Percentiles rank a stretch among this genome's conserved stretches.
phyloP scores from a whole-genome alignment of 1,140 invertebrate genomes.

The Periplaneta americana region DNA sequence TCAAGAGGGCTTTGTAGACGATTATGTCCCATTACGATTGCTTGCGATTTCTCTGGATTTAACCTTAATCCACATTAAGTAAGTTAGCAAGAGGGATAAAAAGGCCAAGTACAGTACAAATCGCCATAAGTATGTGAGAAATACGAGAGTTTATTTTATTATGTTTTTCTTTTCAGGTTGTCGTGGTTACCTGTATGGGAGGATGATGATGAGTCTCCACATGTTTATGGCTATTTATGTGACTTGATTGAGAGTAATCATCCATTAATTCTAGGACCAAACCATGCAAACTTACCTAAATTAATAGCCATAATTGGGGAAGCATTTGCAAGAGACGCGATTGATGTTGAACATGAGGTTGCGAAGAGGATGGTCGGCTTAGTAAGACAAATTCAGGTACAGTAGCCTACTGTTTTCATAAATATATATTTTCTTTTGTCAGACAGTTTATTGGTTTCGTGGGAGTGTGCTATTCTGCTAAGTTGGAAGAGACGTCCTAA shows the following conservation, averaged over 20 bases:
- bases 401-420: background rate
- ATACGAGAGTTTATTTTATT: too few relatives aligned
- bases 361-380: constrained; percentile 64
- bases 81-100: too few relatives aligned
- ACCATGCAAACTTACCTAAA: constrained; percentile 83
- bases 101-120: too few relatives aligned
- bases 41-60: too few relatives aligned
- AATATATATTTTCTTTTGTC: too few relatives aligned
- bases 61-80: too few relatives aligned
- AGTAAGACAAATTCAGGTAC: constrained; percentile 69
- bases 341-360: constrained; percentile 60
- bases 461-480: background rate
- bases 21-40: too few relatives aligned
- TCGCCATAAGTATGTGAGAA: too few relatives aligned
- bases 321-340: constrained; percentile 74
- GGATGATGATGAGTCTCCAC: constrained; percentile 90
- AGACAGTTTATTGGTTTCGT: background rate
- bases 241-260: constrained; percentile 92
- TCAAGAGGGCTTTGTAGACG: too few relatives aligned
- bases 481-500: background rate
- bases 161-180: constrained; percentile 54
- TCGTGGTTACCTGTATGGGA: constrained; percentile 94
- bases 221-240: constrained; percentile 93
- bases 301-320: constrained; percentile 87
- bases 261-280: constrained; percentile 72